These are phyloP conservation scores for Trachymyrmex septentrionalis DNA, from an alignment of 1,140 invertebrate genomes.

Conservation along the genomic window DNA sequence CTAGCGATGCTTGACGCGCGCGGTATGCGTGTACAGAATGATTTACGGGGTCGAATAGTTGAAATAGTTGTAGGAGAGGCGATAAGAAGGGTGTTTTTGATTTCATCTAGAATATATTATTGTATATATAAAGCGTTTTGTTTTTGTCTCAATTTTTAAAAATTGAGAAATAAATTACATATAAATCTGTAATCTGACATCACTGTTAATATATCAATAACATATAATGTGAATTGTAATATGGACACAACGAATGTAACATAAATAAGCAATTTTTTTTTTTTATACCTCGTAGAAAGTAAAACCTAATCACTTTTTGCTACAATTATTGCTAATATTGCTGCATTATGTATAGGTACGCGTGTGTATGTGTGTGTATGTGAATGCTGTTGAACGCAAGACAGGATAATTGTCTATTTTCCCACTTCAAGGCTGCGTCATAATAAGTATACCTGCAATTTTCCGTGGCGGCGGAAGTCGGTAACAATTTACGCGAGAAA, in stretches of 20 bases:
- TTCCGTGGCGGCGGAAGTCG: conserved; percentile 59
- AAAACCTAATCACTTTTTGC: background rate
- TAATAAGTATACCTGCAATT: conserved; percentile 39
- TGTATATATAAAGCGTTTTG: background rate
- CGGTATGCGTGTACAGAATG: conserved; percentile 23
- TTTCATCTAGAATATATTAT: background rate
- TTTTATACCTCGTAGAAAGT: background rate
- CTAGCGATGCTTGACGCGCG: conserved; percentile 15
- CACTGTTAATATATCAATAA: background rate
- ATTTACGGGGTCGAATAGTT: conserved; percentile 41
- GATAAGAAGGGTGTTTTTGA: conserved; percentile 10
- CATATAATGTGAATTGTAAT: background rate
- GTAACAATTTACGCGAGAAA: conserved; percentile 37
- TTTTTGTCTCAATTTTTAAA: background rate
- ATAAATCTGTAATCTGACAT: too few relatives aligned
- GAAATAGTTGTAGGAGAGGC: conserved; percentile 15
- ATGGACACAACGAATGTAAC: background rate
- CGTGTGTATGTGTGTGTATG: too few relatives aligned
- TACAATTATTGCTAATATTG: conserved; percentile 32
- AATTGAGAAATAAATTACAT: too few relatives aligned
- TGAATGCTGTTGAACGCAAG: background rate
- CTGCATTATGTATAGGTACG: background rate
- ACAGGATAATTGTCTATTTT: conserved; percentile 42
- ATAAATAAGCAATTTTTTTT: background rate
- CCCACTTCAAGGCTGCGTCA: conserved; percentile 15